Percentiles rank a stretch among this genome's conserved stretches.
These are phyloP conservation scores for Neosilurus mollespiculum DNA, from an alignment of 2,797 vertebrate species.

Conservation along the genomic window DNA sequence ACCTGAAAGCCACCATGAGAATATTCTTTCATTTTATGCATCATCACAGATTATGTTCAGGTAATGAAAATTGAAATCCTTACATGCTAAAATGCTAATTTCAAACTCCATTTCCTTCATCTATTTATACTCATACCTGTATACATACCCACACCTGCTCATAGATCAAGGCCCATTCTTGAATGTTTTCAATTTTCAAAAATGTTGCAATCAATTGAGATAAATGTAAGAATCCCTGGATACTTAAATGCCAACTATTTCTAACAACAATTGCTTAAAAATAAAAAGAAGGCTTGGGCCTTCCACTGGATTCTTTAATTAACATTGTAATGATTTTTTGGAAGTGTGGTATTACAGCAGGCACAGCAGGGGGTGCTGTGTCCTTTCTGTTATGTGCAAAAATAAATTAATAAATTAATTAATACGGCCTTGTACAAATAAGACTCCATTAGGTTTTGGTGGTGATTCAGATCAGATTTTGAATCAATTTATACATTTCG, in stretches of 20 bases:
- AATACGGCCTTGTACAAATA: no score
- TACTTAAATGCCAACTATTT: not conserved
- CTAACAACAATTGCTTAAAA: not conserved
- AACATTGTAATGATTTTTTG: no score
- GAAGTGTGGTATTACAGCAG: no score
- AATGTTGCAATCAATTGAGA: not conserved
- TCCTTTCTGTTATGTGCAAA: no score
- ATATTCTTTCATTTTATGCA: not conserved
- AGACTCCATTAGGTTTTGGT: no score
- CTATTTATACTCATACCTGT: not conserved
- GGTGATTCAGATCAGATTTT: no score
- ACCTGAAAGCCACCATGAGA: slow-evolving; percentile 65
- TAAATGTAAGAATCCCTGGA: not conserved
- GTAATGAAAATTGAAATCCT: no score
- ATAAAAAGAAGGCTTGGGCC: not conserved
- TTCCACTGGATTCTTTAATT: not conserved
- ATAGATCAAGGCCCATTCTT: not conserved
- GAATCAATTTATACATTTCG: no score
- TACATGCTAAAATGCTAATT: no score
- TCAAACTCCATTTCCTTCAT: not conserved
- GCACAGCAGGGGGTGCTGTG: no score
- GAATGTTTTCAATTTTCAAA: not conserved
- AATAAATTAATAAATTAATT: no score
- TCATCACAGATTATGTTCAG: not conserved
- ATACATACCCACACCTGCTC: not conserved